phyloP scores from a whole-genome alignment of 1,140 invertebrate species.

The Danaus melanippus region DNA sequence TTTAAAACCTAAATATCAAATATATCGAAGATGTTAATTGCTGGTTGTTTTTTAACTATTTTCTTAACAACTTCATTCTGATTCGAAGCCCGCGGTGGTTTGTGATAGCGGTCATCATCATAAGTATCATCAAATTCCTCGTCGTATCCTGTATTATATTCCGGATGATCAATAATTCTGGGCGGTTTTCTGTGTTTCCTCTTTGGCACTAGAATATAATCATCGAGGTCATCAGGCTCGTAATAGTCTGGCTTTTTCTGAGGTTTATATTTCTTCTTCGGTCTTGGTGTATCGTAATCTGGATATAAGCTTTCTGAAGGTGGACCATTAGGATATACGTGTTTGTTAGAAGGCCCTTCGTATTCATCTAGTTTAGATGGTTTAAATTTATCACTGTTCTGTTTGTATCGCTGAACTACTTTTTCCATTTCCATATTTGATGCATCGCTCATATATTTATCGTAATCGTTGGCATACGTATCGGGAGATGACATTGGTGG shows the following conservation, averaged over 20 bases:
- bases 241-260: slow-evolving; percentile 39
- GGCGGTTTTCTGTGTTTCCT: slow-evolving; percentile 53
- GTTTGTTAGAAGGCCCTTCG: slow-evolving; percentile 33
- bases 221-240: slow-evolving; percentile 44
- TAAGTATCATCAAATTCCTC: slow-evolving; percentile 48
- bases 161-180: slow-evolving; percentile 32
- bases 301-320: slow-evolving; percentile 37
- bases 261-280: slow-evolving; percentile 53
- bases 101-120: slow-evolving; percentile 39
- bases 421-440: slow-evolving; percentile 45
- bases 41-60: slow-evolving; percentile 55
- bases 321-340: slow-evolving; percentile 41
- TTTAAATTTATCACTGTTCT: slow-evolving; percentile 27
- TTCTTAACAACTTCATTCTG: slow-evolving; percentile 56
- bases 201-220: slow-evolving; percentile 58
- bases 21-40: slow-evolving; percentile 59
- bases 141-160: slow-evolving; percentile 38
- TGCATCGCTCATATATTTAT: slow-evolving; percentile 41
- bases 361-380: slow-evolving; percentile 40
- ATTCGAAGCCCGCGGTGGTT: slow-evolving; percentile 32
- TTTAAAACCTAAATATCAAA: slow-evolving; percentile 57
- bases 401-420: slow-evolving; percentile 28
- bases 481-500: slow-evolving; percentile 28
- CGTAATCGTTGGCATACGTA: slow-evolving; percentile 36
- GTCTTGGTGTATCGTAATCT: slow-evolving; percentile 40